Base-by-base conservation (phyloP, 2,888 invertebrate genomes). In the Drosophila mettleri region DNA sequence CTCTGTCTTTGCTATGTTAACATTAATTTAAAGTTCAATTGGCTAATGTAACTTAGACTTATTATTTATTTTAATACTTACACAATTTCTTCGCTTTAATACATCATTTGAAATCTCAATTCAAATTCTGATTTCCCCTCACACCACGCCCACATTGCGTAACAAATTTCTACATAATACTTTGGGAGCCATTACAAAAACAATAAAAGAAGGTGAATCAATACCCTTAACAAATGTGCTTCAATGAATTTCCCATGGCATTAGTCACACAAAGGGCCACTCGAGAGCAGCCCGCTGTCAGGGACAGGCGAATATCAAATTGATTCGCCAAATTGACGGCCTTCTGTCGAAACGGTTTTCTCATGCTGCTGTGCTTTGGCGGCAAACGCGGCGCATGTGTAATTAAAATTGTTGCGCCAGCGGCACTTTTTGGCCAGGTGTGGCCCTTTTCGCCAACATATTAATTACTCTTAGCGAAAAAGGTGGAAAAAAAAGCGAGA, bases 391-490 rank as follows among this genome's bases (percentile, higher is more conserved):
- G 54, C 76, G 70, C 74, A 80, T 71, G 74, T 66, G 84, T 84
- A 68, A 84, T 83, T 86, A 80, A 83, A 78, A 78, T 66, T 52
- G 61, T 22, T 49, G 10, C 38, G 86, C 88, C 71, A 46, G 57
- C 65, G 88, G 88, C 86, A 49, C 80, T 82, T 84, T 82, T 16
- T 69, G 80, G 61, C 80, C 88, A 83, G 83, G 83, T 83, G 83
- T 86, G 88, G 88, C 83, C 83, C 88, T 83, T 76, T 36, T 71
- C 55, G 78, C 70, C 55, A 78, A 85, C 79, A 85, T 79, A 79
- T 82, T 83, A 85, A 83, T 85, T 87, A 82, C 62, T 64, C 38
- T 64, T 58, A 34, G 22, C 6, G 9, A 6, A 45, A 34, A 39
- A 31, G 29, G 14, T 33, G 18, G 53, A 55, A 9, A 16, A 43